Evolutionary conservation across 2,888 invertebrate species (phyloP).

Genomic region (Xanthorhoe designata): DNA sequence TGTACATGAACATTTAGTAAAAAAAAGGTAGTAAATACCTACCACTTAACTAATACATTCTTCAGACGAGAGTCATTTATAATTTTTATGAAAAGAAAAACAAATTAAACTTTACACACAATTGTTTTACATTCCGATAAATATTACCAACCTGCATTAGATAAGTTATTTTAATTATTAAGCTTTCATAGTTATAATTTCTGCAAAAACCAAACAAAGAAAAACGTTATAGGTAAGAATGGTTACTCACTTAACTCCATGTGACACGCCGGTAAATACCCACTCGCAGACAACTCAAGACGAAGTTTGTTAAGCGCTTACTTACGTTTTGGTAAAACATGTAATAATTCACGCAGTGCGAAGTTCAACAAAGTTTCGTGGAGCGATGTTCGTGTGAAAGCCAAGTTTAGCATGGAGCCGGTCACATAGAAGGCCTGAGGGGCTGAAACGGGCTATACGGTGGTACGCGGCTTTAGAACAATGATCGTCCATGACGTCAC

Average conservation of each 20-base stretch:
- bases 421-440: conserved; percentile 8
- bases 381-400: conserved; percentile 67
- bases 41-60: too few species aligned
- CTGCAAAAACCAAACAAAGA: background rate
- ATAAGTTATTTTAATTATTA: too few species aligned
- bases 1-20: too few species aligned
- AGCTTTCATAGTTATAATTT: too few species aligned
- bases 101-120: too few species aligned
- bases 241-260: conserved; percentile 37
- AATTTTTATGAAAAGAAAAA: too few species aligned
- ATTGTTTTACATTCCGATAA: too few species aligned
- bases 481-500: conserved; percentile 13
- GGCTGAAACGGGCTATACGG: conserved; percentile 4
- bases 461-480: conserved; percentile 8
- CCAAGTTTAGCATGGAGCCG: conserved; percentile 61
- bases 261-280: conserved; percentile 51
- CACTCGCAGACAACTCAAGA: conserved; percentile 53
- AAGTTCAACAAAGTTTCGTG: conserved; percentile 69
- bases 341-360: conserved; percentile 69
- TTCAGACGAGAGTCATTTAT: too few species aligned
- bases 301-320: conserved; percentile 68
- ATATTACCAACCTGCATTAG: too few species aligned
- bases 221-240: conserved; percentile 5
- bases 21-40: too few species aligned
- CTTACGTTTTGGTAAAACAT: conserved; percentile 73